Evolutionary conservation across 2,888 invertebrate genomes (phyloP).

Genomic region (Choristoneura rosaceana): DNA sequence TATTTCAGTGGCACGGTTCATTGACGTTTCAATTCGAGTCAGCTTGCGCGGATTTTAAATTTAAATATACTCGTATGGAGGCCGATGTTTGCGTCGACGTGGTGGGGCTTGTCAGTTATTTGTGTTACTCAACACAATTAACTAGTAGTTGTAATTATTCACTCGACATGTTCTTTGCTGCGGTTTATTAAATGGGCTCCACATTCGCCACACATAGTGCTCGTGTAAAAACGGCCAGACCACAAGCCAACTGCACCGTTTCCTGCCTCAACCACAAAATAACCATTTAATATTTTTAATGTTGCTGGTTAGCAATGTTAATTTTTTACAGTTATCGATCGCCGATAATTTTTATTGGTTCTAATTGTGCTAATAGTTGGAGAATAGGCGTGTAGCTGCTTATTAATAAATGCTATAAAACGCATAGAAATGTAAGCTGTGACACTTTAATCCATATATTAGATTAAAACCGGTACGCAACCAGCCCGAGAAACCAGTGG

Average conservation of each 20-base stretch:
- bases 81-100: slow-evolving; percentile 5
- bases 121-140: slow-evolving; percentile 41
- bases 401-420: slow-evolving; percentile 26
- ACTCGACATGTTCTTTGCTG: slow-evolving; percentile 46
- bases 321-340: slow-evolving; percentile 65
- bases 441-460: not conserved
- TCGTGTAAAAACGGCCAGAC: slow-evolving; percentile 68
- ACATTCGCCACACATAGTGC: slow-evolving; percentile 55
- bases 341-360: slow-evolving; percentile 51
- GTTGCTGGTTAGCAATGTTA: slow-evolving; percentile 67
- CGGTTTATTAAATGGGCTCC: slow-evolving; percentile 56
- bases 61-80: slow-evolving; percentile 28
- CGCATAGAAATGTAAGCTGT: slow-evolving; percentile 12
- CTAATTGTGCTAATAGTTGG: slow-evolving; percentile 40
- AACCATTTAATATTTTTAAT: slow-evolving; percentile 66
- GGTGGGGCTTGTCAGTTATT: slow-evolving; percentile 39
- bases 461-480: not conserved
- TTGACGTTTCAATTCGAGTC: slow-evolving; percentile 32
- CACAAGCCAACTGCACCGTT: slow-evolving; percentile 70
- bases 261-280: slow-evolving; percentile 78
- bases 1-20: slow-evolving; percentile 51
- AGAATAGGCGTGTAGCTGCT: slow-evolving; percentile 20
- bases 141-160: slow-evolving; percentile 54
- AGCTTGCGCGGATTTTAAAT: slow-evolving; percentile 25
- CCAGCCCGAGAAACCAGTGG: not conserved